Conservation (phyloP, 1,140 invertebrate genomes). For the Cotesia vestalis region DNA sequence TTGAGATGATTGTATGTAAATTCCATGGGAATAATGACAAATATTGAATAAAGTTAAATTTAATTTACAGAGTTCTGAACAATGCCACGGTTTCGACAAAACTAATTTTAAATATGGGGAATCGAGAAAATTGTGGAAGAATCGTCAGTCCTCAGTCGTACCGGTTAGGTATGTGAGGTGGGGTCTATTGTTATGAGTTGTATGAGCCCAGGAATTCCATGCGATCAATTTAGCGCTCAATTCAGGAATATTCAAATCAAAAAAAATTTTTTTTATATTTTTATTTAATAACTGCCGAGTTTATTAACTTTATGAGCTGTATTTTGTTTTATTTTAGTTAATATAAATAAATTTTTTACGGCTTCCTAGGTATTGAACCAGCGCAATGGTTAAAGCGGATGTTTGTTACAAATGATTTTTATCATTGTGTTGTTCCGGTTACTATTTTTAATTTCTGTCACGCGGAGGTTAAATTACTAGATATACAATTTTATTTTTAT, state of each 20-base stretch:
- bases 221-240: not conserved
- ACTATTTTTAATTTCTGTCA: no score
- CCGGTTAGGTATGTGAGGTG: constrained; percentile 9
- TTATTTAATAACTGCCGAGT: no score
- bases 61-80: constrained; percentile 15
- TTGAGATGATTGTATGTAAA: constrained; percentile 1
- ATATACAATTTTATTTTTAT: no score
- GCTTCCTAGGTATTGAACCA: no score
- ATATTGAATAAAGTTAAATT: not conserved
- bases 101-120: constrained; percentile 29
- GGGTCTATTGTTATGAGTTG: constrained; percentile 13
- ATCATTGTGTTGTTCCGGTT: no score
- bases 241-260: not conserved
- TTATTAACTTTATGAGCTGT: no score
- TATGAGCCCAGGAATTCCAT: constrained; percentile 21
- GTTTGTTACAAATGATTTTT: no score
- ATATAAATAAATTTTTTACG: no score
- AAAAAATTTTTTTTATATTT: no score
- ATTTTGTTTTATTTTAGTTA: no score
- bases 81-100: constrained; percentile 17
- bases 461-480: no score
- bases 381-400: no score
- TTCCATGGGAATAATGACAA: not conserved
- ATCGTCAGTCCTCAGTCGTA: not conserved
- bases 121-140: constrained; percentile 27